Evolutionary conservation across 2,797 vertebrate species (phyloP), one percentile per base, ranked within the genome.

Genomic region (Enoplosus armatus): DNA sequence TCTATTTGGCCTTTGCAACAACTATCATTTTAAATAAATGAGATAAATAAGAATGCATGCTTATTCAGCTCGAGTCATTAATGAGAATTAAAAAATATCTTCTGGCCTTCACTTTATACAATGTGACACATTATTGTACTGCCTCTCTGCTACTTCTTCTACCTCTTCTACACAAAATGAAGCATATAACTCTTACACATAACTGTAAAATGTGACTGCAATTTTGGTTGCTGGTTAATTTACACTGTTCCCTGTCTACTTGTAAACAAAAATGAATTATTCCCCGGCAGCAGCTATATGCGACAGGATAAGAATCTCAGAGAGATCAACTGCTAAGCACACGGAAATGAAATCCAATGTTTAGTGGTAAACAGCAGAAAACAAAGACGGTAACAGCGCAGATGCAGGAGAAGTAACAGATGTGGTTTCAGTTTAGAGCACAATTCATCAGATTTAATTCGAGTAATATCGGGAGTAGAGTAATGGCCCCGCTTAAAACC

Each of bases 181-280:
- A 61, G 18, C 16, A 67, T 64, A 16, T 29, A 20, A 72, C 20
- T 53, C 20, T n/a, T 48, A 22, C 1, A 35, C 20, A 24, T 71
- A 14, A 76, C 45, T 53, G 43, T 68, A 26, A 64, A 70, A 79
- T 69, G 51, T 18, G 37, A 20, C 48, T 63, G 58, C 41, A 26
- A 14, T 59, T 54, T 60, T 39, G 50, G 51, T 29, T 58, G 59
- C 51, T 74, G 73, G 71, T 81, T 84, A 68, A 84, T 83, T 80
- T 68, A 77, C 31, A 56, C 55, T n/a, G 43, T 77, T 24, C 41
- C 11, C 43, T 10, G 54, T 71, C 63, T 62, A 11, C 73, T 79
- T 78, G 85, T 82, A 88, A 82, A 83, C 72, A 90, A 75, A 77
- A 66, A 48, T 37, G 12, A 87, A 64, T 70, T 63, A 85, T 78